phyloP scores from a whole-genome alignment of 2,113 vertebrate species.

The Turnix velox region DNA sequence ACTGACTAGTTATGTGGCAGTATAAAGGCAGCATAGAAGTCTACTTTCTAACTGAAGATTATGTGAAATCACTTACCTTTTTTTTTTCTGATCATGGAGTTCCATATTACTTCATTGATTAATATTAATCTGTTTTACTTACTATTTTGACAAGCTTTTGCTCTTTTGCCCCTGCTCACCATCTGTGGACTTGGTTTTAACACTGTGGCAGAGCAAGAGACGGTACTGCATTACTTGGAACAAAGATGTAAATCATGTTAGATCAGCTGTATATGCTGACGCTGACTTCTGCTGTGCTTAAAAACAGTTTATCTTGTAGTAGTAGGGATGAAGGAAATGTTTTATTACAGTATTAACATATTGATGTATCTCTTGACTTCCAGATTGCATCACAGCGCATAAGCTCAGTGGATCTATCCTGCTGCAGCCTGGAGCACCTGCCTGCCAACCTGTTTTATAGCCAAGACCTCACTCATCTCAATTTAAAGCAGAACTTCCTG shows the following conservation, averaged over 20 bases:
- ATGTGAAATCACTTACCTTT: background rate
- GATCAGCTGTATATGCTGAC: background rate
- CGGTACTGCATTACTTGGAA: background rate
- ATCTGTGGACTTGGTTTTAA: background rate
- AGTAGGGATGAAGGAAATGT: background rate
- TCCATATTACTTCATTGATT: background rate
- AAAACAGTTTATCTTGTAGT: background rate
- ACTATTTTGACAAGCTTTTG: background rate
- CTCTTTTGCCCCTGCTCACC: background rate
- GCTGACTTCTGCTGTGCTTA: background rate
- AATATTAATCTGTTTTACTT: background rate
- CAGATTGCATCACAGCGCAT: constrained; percentile 97
- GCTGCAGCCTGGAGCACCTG: constrained; percentile 93
- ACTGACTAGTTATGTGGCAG: background rate
- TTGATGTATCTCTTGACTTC: background rate
- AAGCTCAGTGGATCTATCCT: constrained; percentile 96
- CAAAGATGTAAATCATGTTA: background rate
- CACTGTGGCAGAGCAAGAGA: background rate
- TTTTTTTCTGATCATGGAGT: background rate
- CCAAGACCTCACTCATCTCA: constrained; percentile 98
- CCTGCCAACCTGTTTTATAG: constrained; percentile 96
- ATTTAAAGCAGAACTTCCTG: constrained; percentile 97
- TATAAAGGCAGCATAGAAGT: background rate
- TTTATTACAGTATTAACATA: background rate
- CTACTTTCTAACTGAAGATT: background rate